Percentiles rank a stretch among this genome's conserved stretches.
phyloP scores from a whole-genome alignment of 2,113 vertebrate species.

The Thunnus maccoyii region DNA sequence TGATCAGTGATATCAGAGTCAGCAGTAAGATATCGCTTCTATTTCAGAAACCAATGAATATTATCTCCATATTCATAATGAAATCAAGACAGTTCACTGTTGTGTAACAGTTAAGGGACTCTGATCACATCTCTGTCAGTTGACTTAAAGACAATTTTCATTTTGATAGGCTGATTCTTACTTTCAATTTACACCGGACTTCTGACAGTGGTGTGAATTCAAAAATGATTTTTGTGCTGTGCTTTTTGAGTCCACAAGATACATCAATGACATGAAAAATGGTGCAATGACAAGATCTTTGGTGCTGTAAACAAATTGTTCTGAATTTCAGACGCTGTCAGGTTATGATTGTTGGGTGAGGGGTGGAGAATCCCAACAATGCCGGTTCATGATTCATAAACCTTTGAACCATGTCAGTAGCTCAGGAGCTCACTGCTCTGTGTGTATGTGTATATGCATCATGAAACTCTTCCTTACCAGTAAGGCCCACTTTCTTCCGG shows the following conservation, averaged over 20 bases:
- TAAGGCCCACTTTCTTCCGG: constrained; percentile 93
- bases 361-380: neutral
- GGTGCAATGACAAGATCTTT: neutral
- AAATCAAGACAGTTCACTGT: neutral
- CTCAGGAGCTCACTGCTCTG: neutral
- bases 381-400: neutral
- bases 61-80: neutral
- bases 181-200: neutral
- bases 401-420: neutral
- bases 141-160: too few species aligned
- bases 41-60: neutral
- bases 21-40: neutral
- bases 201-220: neutral
- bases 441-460: neutral
- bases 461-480: constrained; percentile 82
- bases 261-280: neutral
- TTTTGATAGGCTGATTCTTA: neutral
- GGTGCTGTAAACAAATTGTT: neutral
- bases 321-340: neutral
- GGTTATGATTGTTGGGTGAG: neutral
- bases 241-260: neutral
- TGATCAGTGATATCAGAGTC: too few species aligned
- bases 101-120: neutral
- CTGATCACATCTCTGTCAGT: neutral
- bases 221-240: neutral